Conservation (phyloP, 2,113 vertebrate species). For the Grammomys dolichurus region DNA sequence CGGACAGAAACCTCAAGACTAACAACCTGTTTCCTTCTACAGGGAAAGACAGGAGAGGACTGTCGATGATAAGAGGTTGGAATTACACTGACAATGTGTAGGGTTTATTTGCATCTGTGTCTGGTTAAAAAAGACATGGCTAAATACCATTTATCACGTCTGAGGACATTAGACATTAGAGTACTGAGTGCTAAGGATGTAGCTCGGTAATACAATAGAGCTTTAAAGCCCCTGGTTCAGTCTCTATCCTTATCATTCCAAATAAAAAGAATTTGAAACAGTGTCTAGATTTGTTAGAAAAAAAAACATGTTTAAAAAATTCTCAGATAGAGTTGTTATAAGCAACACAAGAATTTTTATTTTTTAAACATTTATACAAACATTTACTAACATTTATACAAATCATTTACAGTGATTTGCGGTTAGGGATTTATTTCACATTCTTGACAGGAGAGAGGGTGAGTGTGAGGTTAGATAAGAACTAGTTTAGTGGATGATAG, state of each 20-base stretch:
- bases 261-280: neutral
- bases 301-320: neutral
- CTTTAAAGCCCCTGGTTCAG: neutral
- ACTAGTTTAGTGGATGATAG: neutral
- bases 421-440: neutral
- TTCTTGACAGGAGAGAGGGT: neutral
- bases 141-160: neutral
- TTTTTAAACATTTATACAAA: neutral
- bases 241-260: neutral
- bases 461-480: neutral
- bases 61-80: neutral
- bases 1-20: neutral
- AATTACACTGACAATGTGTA: fast-evolving
- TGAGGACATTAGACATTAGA: neutral
- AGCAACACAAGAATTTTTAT: neutral
- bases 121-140: neutral
- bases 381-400: neutral
- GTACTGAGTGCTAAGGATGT: neutral
- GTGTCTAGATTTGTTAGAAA: neutral
- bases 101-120: neutral
- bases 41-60: neutral
- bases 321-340: neutral
- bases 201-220: neutral
- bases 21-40: neutral
- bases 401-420: neutral